Conservation (phyloP, 2,113 vertebrate genomes). For the Oncorhynchus keta region DNA sequence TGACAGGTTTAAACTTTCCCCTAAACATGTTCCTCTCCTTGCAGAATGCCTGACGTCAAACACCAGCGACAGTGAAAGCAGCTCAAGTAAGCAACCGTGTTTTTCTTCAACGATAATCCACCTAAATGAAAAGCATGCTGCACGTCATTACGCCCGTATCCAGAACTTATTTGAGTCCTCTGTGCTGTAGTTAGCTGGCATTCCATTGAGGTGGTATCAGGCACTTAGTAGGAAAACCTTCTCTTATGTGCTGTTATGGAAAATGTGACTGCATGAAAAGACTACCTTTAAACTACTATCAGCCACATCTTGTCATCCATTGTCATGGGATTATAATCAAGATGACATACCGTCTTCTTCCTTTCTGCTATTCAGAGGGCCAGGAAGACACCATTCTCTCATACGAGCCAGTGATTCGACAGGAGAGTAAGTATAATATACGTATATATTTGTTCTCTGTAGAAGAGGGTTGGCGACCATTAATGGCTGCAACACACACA, state of each 20-base stretch:
- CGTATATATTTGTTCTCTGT: not conserved
- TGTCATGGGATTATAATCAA: not conserved
- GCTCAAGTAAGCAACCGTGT: conserved; percentile 91
- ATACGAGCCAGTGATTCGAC: conserved; percentile 94
- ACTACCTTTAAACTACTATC: conserved; percentile 9
- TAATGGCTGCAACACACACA: conserved; percentile 55
- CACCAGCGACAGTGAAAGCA: conserved; percentile 99
- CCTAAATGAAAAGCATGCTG: conserved; percentile 23
- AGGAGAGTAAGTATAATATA: conserved; percentile 89
- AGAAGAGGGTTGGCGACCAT: not conserved
- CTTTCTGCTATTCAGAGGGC: conserved; percentile 83
- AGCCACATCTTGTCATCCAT: not conserved
- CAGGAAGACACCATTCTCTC: conserved; percentile 97
- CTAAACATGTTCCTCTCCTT: conserved; percentile 49
- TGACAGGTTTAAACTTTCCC: conserved; percentile 4
- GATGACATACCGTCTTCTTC: not conserved
- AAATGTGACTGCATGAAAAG: conserved; percentile 1
- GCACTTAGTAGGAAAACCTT: not conserved
- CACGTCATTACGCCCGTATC: not conserved
- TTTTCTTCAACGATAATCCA: conserved; percentile 21
- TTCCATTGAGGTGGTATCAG: not conserved
- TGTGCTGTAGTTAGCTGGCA: not conserved
- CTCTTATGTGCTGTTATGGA: not conserved
- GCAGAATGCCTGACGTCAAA: conserved; percentile 98
- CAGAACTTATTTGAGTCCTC: not conserved